phyloP scores from a whole-genome alignment of 2,888 invertebrate species.

The Hyles lineata region DNA sequence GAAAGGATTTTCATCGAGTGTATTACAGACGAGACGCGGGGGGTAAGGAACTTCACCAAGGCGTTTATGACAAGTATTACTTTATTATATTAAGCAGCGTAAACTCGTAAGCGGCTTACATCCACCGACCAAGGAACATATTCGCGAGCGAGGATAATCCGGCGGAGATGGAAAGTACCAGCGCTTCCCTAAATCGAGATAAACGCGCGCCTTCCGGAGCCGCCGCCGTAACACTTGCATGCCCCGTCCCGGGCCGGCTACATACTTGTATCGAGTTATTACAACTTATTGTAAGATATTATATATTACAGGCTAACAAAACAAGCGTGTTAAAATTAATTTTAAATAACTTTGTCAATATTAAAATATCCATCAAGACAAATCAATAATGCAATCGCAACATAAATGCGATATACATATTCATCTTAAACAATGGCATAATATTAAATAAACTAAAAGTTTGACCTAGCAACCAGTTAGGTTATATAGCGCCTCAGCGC shows the following conservation, averaged over 20 bases:
- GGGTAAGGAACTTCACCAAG: background rate
- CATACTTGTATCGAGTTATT: background rate
- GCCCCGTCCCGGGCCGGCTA: conserved; percentile 7
- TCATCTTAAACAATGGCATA: no score
- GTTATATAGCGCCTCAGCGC: no score
- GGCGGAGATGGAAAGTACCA: conserved; percentile 43
- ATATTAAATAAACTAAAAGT: no score
- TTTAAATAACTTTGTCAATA: no score
- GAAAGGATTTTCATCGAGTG: background rate
- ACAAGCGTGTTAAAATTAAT: no score
- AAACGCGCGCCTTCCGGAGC: conserved; percentile 42
- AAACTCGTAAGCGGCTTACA: conserved; percentile 16
- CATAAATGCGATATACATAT: no score
- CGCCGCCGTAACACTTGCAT: conserved; percentile 35
- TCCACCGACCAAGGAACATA: conserved; percentile 12
- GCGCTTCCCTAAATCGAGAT: conserved; percentile 37
- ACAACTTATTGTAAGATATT: no score
- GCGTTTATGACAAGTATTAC: background rate
- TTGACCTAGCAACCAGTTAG: no score
- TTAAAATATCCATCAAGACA: no score
- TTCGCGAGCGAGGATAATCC: conserved; percentile 33
- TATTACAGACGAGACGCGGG: background rate
- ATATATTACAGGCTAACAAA: no score
- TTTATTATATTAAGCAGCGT: background rate
- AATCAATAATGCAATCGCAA: no score